phyloP scores from a whole-genome alignment of 2,797 vertebrate genomes.

The Sciaenops ocellatus region DNA sequence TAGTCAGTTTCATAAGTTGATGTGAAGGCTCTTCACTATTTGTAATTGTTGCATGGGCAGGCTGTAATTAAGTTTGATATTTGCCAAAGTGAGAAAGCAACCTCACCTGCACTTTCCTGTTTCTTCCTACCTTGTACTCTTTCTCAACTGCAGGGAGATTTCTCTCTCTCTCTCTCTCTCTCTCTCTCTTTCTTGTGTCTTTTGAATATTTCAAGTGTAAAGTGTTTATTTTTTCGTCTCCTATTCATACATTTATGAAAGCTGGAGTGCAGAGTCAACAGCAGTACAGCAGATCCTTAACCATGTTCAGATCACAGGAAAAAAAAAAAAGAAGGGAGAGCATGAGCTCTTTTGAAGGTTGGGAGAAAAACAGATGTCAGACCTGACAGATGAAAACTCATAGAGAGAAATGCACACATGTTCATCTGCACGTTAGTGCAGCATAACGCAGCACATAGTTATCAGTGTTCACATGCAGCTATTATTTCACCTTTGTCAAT shows the following conservation, averaged over 20 bases:
- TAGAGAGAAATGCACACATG: slow-evolving; percentile 36
- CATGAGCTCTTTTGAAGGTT: slow-evolving; percentile 44
- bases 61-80: slow-evolving; percentile 11
- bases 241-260: slow-evolving; percentile 64
- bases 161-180: neutral
- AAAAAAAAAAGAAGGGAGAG: neutral
- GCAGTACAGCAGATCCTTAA: slow-evolving; percentile 41
- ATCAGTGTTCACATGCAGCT: slow-evolving; percentile 5
- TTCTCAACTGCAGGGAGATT: neutral
- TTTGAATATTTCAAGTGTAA: slow-evolving; percentile 64
- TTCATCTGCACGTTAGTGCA: slow-evolving; percentile 21
- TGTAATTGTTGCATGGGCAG: slow-evolving; percentile 10
- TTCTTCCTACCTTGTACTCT: neutral
- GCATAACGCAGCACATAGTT: slow-evolving; percentile 14
- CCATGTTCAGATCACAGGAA: slow-evolving; percentile 33
- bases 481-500: slow-evolving; percentile 17
- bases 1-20: slow-evolving; percentile 13
- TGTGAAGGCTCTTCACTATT: neutral
- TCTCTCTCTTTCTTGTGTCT: neutral
- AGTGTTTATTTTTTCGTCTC: slow-evolving; percentile 50
- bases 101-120: neutral
- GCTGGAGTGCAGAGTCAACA: slow-evolving; percentile 38
- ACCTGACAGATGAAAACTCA: slow-evolving; percentile 17
- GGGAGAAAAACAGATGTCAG: slow-evolving; percentile 49
- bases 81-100: slow-evolving; percentile 22